Evolutionary conservation across 2,888 invertebrate genomes (phyloP).

Genomic region (Agrilus mali): DNA sequence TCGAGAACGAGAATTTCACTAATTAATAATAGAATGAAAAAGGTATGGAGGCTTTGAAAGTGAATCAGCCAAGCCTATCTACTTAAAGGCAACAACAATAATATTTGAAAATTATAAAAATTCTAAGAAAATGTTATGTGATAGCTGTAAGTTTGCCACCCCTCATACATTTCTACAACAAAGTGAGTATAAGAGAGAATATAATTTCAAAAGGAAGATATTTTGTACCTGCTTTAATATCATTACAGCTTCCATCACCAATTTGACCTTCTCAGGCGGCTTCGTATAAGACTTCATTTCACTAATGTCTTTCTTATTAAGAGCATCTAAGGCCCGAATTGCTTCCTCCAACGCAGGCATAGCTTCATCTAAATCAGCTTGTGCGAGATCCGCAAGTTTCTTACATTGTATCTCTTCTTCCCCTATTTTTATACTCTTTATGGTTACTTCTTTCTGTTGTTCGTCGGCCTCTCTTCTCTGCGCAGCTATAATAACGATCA

Average conservation of each 20-base stretch:
- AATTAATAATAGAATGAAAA: too few species aligned
- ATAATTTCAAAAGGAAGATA: too few species aligned
- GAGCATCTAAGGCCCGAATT: slow-evolving; percentile 59
- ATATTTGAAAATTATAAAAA: too few species aligned
- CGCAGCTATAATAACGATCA: slow-evolving; percentile 65
- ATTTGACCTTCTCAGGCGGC: slow-evolving; percentile 78
- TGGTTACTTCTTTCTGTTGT: slow-evolving; percentile 60
- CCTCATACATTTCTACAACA: too few species aligned
- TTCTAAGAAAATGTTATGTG: too few species aligned
- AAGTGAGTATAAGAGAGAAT: too few species aligned
- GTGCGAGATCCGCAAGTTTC: slow-evolving; percentile 68
- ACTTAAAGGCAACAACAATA: too few species aligned
- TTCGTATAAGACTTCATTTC: slow-evolving; percentile 84
- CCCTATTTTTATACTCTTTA: slow-evolving; percentile 57
- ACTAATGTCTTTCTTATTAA: slow-evolving; percentile 77
- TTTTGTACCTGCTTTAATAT: slow-evolving; percentile 53
- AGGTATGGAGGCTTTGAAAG: too few species aligned
- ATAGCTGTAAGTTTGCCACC: too few species aligned
- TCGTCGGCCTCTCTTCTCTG: slow-evolving; percentile 77
- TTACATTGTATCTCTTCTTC: slow-evolving; percentile 74
- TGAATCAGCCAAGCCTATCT: too few species aligned
- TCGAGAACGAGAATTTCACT: too few species aligned
- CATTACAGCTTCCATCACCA: slow-evolving; percentile 83
- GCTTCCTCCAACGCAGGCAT: slow-evolving; percentile 83
- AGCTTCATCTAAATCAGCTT: slow-evolving; percentile 70